Conservation (phyloP, 2,797 vertebrate genomes). For the Acridotheres tristis region DNA sequence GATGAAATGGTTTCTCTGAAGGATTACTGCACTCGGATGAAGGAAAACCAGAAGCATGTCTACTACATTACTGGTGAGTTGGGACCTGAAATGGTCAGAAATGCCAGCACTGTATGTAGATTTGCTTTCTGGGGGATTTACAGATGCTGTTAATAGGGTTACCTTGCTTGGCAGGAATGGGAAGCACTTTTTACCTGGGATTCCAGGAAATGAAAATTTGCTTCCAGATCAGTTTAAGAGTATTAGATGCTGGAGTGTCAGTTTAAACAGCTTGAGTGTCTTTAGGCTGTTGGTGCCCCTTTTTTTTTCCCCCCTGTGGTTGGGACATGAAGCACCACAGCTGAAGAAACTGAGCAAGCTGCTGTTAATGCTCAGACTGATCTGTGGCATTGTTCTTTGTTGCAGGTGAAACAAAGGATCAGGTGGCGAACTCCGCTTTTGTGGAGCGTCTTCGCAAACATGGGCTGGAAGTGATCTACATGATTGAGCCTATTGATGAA, state of each 20-base stretch:
- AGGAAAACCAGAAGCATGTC: conserved; percentile 93
- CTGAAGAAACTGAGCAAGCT: background rate
- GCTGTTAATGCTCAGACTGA: background rate
- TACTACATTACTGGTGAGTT: conserved; percentile 88
- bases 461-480: conserved; percentile 94
- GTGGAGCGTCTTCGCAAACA: conserved; percentile 95
- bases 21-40: conserved; percentile 92
- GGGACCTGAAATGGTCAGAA: rapidly evolving
- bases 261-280: background rate
- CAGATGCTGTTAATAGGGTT: rapidly evolving
- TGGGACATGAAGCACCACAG: rapidly evolving
- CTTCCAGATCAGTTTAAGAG: rapidly evolving
- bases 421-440: conserved; percentile 95
- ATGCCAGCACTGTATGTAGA: rapidly evolving
- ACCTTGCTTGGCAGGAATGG: background rate
- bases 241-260: background rate
- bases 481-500: conserved; percentile 97
- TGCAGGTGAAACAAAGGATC: conserved; percentile 95
- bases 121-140: rapidly evolving
- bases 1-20: conserved; percentile 94
- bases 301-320: rapidly evolving
- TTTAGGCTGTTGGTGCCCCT: rapidly evolving
- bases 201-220: rapidly evolving
- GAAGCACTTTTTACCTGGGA: rapidly evolving
- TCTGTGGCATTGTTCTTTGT: rapidly evolving